These are phyloP conservation scores for Neosilurus hyrtlii DNA, from an alignment of 2,797 vertebrate genomes.

Conservation along the genomic window DNA sequence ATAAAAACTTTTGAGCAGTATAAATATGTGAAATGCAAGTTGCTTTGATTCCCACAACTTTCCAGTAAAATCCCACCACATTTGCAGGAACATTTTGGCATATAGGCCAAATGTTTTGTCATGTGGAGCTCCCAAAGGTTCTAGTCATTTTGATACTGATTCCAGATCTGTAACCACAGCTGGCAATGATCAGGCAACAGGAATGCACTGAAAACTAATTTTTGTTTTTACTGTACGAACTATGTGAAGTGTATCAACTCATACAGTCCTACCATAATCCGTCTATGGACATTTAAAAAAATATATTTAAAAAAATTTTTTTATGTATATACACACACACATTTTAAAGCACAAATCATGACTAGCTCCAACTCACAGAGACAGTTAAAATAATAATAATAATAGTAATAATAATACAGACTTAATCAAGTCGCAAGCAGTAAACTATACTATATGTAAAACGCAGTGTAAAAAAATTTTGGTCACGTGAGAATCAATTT, in stretches of 20 bases:
- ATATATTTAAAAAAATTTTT: no score
- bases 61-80: constrained; percentile 31
- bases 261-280: no score
- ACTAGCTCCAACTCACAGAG: background rate
- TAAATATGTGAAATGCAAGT: constrained; percentile 6
- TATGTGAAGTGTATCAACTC: background rate
- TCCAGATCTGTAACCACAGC: constrained; percentile 13
- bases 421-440: background rate
- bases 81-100: background rate
- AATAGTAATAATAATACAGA: no score
- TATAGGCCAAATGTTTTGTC: constrained; percentile 7
- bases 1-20: background rate
- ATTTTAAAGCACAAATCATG: background rate
- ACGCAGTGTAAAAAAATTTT: background rate
- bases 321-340: no score
- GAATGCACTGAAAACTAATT: background rate
- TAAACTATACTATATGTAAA: background rate
- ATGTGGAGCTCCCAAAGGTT: background rate
- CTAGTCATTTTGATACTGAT: constrained; percentile 11
- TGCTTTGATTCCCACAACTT: constrained; percentile 19
- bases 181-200: background rate
- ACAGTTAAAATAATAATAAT: no score
- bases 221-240: background rate
- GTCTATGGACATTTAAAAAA: background rate
- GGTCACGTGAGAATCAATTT: background rate